A percentile compares a stretch with the other conserved stretches of the same genome.
Conservation (phyloP, 2,797 vertebrate species). For the Valencia hispanica region DNA sequence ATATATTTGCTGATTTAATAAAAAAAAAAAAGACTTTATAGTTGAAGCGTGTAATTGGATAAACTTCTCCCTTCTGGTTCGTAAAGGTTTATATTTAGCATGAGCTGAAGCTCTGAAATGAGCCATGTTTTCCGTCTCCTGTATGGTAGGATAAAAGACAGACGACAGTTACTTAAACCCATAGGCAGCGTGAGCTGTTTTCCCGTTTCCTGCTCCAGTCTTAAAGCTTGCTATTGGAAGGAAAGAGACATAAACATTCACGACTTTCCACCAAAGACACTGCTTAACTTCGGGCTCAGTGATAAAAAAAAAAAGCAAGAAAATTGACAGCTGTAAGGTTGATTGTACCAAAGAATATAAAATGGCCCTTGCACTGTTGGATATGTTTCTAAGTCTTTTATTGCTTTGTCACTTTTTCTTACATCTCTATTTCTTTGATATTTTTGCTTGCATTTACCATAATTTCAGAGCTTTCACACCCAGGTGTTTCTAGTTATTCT, state of each 20-base stretch:
- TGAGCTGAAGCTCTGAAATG: constrained; percentile 21
- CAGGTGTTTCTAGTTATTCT: constrained; percentile 17
- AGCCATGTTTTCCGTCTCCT: constrained; percentile 36
- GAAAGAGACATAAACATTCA: constrained; percentile 69
- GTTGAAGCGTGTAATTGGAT: not conserved
- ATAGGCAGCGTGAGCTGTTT: constrained; percentile 32
- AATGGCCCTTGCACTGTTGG: not conserved
- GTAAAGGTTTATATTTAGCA: not conserved
- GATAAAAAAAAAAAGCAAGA: constrained; percentile 2
- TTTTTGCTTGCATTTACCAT: not conserved
- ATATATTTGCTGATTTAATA: not conserved
- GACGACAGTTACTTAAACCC: constrained; percentile 50
- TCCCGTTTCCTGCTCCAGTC: constrained; percentile 66
- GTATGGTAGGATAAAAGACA: constrained; percentile 54
- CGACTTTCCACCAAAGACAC: constrained; percentile 36
- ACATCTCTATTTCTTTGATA: not conserved
- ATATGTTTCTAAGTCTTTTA: not conserved
- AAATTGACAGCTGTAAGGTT: constrained; percentile 13
- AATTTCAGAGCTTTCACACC: too few species aligned
- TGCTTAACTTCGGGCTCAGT: constrained; percentile 30
- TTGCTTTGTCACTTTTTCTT: not conserved
- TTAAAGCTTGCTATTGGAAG: constrained; percentile 44
- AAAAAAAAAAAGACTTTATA: not conserved
- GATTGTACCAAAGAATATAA: not conserved
- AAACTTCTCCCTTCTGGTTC: not conserved